phyloP scores from a whole-genome alignment of 2,888 invertebrate species.

The Drosophila cracens region DNA sequence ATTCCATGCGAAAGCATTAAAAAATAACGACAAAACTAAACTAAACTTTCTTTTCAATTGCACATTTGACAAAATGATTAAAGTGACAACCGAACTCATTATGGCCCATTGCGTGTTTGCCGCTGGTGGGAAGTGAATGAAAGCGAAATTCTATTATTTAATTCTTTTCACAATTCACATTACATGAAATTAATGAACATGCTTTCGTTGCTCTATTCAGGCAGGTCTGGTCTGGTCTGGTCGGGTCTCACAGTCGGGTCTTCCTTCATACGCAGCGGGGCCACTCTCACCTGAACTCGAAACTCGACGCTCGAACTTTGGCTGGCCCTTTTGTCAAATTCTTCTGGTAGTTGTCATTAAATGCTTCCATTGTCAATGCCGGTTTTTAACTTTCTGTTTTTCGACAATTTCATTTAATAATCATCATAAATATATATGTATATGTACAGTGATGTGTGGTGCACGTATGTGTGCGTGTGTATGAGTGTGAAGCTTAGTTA shows the following conservation, averaged over 20 bases:
- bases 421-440: constrained; percentile 29
- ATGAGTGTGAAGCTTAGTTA: not conserved
- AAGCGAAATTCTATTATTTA: constrained; percentile 84
- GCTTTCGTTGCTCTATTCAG: constrained; percentile 29
- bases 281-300: constrained; percentile 58
- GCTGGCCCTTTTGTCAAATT: constrained; percentile 63
- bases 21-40: constrained; percentile 8
- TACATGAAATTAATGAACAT: constrained; percentile 71
- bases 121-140: constrained; percentile 71
- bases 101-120: constrained; percentile 66
- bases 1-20: constrained; percentile 25
- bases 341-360: constrained; percentile 64
- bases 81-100: constrained; percentile 49
- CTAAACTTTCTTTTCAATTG: constrained; percentile 74
- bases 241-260: constrained; percentile 10
- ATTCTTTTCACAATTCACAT: constrained; percentile 79
- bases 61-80: constrained; percentile 58
- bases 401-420: constrained; percentile 67
- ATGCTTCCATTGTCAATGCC: constrained; percentile 63
- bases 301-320: constrained; percentile 6
- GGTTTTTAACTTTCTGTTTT: constrained; percentile 71
- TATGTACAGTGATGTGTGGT: not conserved
- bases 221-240: not conserved
- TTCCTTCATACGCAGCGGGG: constrained; percentile 18
- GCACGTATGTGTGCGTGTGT: not conserved